Conservation (phyloP, 2,113 vertebrate genomes). For the Cettia cetti region DNA sequence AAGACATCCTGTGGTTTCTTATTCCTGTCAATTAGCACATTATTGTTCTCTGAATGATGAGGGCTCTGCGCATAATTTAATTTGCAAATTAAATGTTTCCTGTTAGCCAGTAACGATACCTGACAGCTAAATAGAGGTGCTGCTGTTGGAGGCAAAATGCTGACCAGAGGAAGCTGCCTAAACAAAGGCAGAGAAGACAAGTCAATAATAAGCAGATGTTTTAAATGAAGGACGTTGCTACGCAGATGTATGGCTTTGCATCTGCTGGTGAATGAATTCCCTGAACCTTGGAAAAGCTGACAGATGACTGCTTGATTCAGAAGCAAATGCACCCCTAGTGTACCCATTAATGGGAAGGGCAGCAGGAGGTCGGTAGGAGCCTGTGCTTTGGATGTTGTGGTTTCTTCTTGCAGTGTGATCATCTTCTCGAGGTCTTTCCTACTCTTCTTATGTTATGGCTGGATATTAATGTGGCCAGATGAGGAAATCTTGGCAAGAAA, state of each 20-base stretch:
- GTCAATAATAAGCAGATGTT: conserved; percentile 26
- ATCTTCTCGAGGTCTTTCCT: background rate
- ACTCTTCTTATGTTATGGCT: background rate
- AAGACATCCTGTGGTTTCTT: conserved; percentile 44
- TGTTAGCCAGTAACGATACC: conserved; percentile 30
- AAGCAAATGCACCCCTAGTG: background rate
- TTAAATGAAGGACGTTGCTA: background rate
- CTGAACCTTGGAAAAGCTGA: background rate
- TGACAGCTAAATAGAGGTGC: conserved; percentile 48
- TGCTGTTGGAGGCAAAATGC: background rate
- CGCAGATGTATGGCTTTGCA: background rate
- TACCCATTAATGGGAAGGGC: background rate
- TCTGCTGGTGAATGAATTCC: background rate
- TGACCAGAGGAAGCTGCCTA: conserved; percentile 1
- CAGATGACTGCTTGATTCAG: background rate
- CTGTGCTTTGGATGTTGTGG: background rate
- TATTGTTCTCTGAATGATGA: conserved; percentile 35
- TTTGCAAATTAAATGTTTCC: conserved; percentile 68
- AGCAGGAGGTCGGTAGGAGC: background rate
- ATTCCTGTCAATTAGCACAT: conserved; percentile 64
- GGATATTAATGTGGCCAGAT: background rate
- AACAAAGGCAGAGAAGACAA: background rate
- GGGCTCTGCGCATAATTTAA: conserved; percentile 9
- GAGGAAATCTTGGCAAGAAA: background rate
- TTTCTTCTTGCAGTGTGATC: background rate